Evolutionary conservation across 1,140 invertebrate genomes (phyloP).

Genomic region (Calephelis nemesis): DNA sequence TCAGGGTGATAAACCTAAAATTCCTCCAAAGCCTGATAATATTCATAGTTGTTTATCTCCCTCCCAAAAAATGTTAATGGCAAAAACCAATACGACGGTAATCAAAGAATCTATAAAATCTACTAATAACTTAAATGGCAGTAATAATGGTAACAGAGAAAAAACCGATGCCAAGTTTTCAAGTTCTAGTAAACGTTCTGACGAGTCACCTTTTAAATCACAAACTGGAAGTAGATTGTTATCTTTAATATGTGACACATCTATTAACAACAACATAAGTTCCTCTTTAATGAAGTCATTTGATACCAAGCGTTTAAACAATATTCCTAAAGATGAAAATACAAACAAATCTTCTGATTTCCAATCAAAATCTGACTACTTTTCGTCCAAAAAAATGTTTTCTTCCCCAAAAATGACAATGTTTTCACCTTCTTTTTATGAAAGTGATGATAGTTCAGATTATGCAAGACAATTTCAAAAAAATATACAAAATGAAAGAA

Average conservation of each 20-base stretch:
- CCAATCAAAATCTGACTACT: not conserved
- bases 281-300: conserved; percentile 27
- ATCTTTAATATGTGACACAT: conserved; percentile 60
- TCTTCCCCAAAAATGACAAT: conserved; percentile 56
- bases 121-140: conserved; percentile 77
- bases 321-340: conserved; percentile 5
- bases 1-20: conserved; percentile 77
- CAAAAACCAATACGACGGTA: conserved; percentile 66
- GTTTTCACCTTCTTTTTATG: conserved; percentile 57
- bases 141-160: conserved; percentile 21
- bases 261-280: conserved; percentile 49
- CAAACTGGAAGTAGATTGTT: conserved; percentile 69
- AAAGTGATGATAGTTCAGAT: conserved; percentile 68
- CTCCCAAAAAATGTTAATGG: conserved; percentile 81
- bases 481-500: conserved; percentile 68
- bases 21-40: conserved; percentile 80
- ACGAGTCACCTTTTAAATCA: conserved; percentile 56
- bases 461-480: conserved; percentile 55
- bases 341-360: not conserved
- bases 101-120: conserved; percentile 8
- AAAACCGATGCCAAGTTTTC: conserved; percentile 27
- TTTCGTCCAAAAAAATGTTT: not conserved
- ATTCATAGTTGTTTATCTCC: conserved; percentile 86
- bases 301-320: conserved; percentile 22
- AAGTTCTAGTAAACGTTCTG: conserved; percentile 23